A percentile compares a stretch with the other conserved stretches of the same genome.
phyloP scores from a whole-genome alignment of 2,113 vertebrate species.

The Pteronura brasiliensis region DNA sequence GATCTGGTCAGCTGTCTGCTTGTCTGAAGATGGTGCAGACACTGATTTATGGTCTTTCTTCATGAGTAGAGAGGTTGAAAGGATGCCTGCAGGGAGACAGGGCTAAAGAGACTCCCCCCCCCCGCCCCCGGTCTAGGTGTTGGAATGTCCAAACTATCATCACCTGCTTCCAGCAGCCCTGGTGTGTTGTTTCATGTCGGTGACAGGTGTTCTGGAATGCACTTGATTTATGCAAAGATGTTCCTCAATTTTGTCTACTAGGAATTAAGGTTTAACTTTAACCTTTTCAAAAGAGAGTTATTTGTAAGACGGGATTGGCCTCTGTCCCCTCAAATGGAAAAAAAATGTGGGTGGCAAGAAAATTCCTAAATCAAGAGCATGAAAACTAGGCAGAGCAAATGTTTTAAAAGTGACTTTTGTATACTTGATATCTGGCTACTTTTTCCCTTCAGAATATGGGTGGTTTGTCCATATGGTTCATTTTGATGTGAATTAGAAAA shows the following conservation, averaged over 20 bases:
- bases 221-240: slow-evolving; percentile 33
- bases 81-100: slow-evolving; percentile 15
- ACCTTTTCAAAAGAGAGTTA: not conserved
- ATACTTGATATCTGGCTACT: not conserved
- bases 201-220: not conserved
- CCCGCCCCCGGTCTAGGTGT: not conserved
- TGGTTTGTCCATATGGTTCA: not conserved
- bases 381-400: not conserved
- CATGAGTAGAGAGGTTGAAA: not conserved
- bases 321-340: not conserved
- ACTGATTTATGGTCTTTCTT: not conserved
- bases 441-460: not conserved
- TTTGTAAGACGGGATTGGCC: not conserved
- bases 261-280: not conserved
- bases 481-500: slow-evolving; percentile 12
- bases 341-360: not conserved
- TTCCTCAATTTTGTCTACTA: not conserved
- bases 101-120: not conserved
- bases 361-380: not conserved
- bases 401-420: not conserved
- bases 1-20: not conserved
- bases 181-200: slow-evolving; percentile 4
- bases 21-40: not conserved
- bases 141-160: slow-evolving; percentile 7
- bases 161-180: slow-evolving; percentile 18